phyloP scores from a whole-genome alignment of 2,113 vertebrate genomes.

The Phaethornis superciliosus region DNA sequence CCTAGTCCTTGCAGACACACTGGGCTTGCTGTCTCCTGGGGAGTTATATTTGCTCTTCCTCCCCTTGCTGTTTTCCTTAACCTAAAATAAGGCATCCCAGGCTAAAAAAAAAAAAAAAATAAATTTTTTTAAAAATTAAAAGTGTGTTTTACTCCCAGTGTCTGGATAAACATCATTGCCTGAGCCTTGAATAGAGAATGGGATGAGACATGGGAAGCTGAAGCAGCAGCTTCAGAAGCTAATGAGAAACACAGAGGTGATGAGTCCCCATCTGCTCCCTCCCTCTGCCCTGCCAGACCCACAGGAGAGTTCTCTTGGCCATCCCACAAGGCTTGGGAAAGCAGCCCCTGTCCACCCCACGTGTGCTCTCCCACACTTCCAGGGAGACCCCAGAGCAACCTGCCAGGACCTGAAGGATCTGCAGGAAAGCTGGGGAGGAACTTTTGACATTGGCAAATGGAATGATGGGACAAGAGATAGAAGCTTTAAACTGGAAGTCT shows the following conservation, averaged over 20 bases:
- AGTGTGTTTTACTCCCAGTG: not conserved
- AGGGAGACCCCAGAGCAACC: too few relatives aligned
- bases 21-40: not conserved
- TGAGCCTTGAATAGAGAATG: not conserved
- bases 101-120: not conserved
- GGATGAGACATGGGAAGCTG: not conserved
- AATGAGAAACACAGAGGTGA: not conserved
- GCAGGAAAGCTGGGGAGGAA: too few relatives aligned
- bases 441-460: too few relatives aligned
- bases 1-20: not conserved
- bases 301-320: not conserved
- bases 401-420: too few relatives aligned
- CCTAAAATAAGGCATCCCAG: conserved; percentile 39
- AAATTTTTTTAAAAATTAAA: not conserved
- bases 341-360: not conserved
- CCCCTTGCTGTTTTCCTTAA: conserved; percentile 27
- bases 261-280: not conserved
- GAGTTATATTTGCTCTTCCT: conserved; percentile 47
- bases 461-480: too few relatives aligned
- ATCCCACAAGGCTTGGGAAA: not conserved
- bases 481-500: too few relatives aligned
- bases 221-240: not conserved
- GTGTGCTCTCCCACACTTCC: not conserved
- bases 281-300: not conserved
- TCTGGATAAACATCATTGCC: conserved; percentile 48